phyloP scores from a whole-genome alignment of 2,888 invertebrate species.

The Nemapogon koenigi region DNA sequence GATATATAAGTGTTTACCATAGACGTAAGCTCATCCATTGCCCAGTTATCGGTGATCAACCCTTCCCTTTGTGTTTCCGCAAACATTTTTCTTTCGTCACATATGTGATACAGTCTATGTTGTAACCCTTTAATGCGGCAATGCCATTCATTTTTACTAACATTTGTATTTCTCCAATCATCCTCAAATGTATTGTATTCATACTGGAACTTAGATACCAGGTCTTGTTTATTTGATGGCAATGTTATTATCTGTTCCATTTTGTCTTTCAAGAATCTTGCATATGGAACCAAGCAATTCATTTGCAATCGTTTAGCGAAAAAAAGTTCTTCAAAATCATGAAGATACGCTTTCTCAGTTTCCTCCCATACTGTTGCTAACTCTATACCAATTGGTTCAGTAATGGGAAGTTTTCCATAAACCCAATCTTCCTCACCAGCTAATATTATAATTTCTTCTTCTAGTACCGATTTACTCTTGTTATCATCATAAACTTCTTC shows the following conservation, averaged over 20 bases:
- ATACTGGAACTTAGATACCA: constrained; percentile 63
- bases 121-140: constrained; percentile 59
- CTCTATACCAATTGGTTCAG: constrained; percentile 33
- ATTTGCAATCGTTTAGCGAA: constrained; percentile 62
- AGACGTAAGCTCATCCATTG: constrained; percentile 55
- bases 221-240: constrained; percentile 64
- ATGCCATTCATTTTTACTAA: constrained; percentile 69
- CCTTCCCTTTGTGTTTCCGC: constrained; percentile 58
- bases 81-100: constrained; percentile 59
- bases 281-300: constrained; percentile 62
- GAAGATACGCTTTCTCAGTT: constrained; percentile 52
- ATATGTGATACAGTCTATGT: constrained; percentile 57
- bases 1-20: constrained; percentile 62
- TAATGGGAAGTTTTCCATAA: constrained; percentile 45
- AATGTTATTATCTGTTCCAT: constrained; percentile 60
- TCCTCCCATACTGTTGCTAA: constrained; percentile 59
- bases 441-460: constrained; percentile 27
- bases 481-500: constrained; percentile 26
- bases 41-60: constrained; percentile 65
- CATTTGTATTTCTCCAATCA: constrained; percentile 61
- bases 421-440: constrained; percentile 55
- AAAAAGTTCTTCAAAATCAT: constrained; percentile 62
- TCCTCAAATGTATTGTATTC: constrained; percentile 66
- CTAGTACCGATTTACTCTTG: constrained; percentile 21
- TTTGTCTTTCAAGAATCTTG: constrained; percentile 56